Evolutionary conservation across 2,113 vertebrate genomes (phyloP).

Genomic region (Hippopotamus amphibius): DNA sequence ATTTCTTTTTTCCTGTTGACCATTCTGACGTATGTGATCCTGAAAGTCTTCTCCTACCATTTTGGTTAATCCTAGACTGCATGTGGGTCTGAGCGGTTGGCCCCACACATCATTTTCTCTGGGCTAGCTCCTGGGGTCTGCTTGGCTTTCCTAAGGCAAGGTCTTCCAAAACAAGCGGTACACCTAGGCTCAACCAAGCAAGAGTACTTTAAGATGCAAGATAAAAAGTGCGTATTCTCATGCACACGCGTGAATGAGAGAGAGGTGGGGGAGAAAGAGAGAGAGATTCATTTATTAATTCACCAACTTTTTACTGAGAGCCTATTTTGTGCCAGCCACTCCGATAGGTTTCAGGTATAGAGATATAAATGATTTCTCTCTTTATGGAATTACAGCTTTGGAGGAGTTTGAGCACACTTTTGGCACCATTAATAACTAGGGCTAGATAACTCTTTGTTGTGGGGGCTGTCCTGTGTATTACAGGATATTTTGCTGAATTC

Average conservation of each 20-base stretch:
- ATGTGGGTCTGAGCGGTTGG: background rate
- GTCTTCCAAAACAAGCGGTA: background rate
- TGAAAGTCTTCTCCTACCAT: background rate
- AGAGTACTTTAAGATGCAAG: background rate
- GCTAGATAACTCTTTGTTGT: background rate
- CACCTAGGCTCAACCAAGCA: background rate
- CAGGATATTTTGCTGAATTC: background rate
- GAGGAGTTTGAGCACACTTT: background rate
- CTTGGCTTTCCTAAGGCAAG: constrained; percentile 7
- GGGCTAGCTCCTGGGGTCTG: background rate
- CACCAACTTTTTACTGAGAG: background rate
- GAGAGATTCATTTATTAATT: background rate
- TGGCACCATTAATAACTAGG: background rate
- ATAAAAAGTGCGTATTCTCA: background rate
- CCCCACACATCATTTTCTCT: background rate
- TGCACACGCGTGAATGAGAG: accelerated
- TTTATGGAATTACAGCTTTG: background rate
- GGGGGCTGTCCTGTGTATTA: background rate
- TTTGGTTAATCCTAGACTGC: background rate
- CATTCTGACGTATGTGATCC: background rate
- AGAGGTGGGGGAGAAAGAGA: background rate
- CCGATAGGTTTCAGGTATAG: background rate
- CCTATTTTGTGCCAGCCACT: background rate
- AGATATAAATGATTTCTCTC: background rate
- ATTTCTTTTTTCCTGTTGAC: background rate